These are phyloP conservation scores for Orchestes rusci DNA, from an alignment of 2,888 invertebrate species.

Conservation along the genomic window DNA sequence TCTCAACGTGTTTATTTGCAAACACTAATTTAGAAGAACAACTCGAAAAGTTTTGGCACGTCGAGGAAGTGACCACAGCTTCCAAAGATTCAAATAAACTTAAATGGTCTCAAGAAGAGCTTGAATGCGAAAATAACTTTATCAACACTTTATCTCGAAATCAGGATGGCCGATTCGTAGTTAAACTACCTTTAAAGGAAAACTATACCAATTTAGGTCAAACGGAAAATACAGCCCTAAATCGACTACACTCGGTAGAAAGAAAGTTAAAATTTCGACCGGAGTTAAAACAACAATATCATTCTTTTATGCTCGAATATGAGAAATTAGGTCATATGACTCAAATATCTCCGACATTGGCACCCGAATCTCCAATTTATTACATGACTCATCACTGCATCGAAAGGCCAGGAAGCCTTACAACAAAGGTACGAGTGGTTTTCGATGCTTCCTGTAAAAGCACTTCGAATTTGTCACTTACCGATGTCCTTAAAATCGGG, in stretches of 20 bases:
- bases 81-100: neutral
- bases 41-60: neutral
- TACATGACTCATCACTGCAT: neutral
- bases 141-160: neutral
- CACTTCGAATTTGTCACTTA: neutral
- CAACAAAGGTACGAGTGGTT: neutral
- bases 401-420: neutral
- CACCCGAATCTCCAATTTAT: neutral
- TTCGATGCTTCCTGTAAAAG: neutral
- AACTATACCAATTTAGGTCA: neutral
- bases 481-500: neutral
- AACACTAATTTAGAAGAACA: neutral
- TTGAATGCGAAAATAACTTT: constrained; percentile 3
- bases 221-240: neutral
- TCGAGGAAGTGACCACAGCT: neutral
- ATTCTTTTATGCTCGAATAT: neutral
- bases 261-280: neutral
- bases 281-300: neutral
- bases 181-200: neutral
- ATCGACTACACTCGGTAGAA: neutral
- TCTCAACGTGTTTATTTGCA: neutral
- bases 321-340: neutral
- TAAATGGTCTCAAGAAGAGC: neutral
- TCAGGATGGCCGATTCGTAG: neutral
- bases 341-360: neutral